These are phyloP conservation scores for Malthinus flaveolus DNA, from an alignment of 2,888 invertebrate genomes.

Conservation along the genomic window DNA sequence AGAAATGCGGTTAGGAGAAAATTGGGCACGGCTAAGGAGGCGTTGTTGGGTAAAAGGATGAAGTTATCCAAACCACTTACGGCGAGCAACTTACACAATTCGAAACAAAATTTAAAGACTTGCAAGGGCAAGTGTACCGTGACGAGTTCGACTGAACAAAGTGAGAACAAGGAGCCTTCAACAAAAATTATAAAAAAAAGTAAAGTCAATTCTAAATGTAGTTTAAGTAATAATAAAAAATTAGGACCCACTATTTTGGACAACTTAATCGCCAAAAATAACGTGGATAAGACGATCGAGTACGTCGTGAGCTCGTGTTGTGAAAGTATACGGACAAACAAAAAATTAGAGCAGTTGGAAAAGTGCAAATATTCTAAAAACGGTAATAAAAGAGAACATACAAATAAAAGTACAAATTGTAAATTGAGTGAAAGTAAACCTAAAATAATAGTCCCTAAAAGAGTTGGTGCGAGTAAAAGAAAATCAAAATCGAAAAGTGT, in stretches of 20 bases:
- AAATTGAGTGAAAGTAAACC: conserved; percentile 27
- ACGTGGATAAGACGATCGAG: conserved; percentile 59
- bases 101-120: conserved; percentile 44
- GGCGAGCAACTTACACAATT: conserved; percentile 44
- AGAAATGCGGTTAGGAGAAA: conserved; percentile 57
- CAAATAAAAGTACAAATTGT: conserved; percentile 33
- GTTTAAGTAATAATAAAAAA: conserved; percentile 29
- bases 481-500: conserved; percentile 42
- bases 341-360: conserved; percentile 25
- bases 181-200: conserved; percentile 33
- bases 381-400: conserved; percentile 12
- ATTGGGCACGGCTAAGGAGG: conserved; percentile 41
- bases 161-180: conserved; percentile 41
- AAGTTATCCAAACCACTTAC: conserved; percentile 47
- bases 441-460: conserved; percentile 34
- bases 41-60: conserved; percentile 32
- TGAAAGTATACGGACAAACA: conserved; percentile 42
- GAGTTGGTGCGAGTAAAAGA: conserved; percentile 39
- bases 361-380: conserved; percentile 22
- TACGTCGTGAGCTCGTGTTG: conserved; percentile 48
- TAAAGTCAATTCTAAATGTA: conserved; percentile 32
- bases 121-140: conserved; percentile 34
- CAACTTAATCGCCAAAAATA: conserved; percentile 61
- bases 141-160: conserved; percentile 33
- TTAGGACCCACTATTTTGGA: conserved; percentile 55